Conservation (phyloP, 2,797 vertebrate genomes). For the Girardinus metallicus region DNA sequence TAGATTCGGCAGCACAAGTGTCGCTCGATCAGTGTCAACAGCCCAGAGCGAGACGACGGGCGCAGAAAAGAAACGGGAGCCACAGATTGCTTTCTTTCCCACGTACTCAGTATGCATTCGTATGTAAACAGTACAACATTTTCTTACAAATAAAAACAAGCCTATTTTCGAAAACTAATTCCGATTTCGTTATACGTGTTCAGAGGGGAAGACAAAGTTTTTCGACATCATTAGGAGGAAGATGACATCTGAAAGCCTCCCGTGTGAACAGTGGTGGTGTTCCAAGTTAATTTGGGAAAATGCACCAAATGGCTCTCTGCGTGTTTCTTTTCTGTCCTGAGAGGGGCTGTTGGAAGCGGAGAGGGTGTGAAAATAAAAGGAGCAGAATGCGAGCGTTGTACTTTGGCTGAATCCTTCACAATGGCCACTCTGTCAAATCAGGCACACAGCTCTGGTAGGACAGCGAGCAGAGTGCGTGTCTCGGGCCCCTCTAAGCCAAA, state of each 20-base stretch:
- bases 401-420: slow-evolving; percentile 64
- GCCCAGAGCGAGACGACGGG: slow-evolving; percentile 21
- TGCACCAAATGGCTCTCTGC: slow-evolving; percentile 14
- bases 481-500: slow-evolving; percentile 63
- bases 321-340: slow-evolving; percentile 25
- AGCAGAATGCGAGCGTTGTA: slow-evolving; percentile 54
- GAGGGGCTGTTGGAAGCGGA: slow-evolving; percentile 32
- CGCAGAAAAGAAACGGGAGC: neutral
- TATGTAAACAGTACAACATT: neutral
- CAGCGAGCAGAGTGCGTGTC: slow-evolving; percentile 63
- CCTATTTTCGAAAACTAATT: neutral
- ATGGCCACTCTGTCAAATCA: slow-evolving; percentile 63
- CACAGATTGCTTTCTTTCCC: slow-evolving; percentile 1
- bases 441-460: slow-evolving; percentile 56
- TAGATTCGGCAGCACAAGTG: slow-evolving; percentile 52
- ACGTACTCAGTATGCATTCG: neutral
- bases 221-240: neutral
- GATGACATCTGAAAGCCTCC: neutral
- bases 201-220: neutral
- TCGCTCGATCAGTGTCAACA: slow-evolving; percentile 55
- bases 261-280: slow-evolving; percentile 9
- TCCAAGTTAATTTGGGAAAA: slow-evolving; percentile 31
- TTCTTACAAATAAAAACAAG: neutral
- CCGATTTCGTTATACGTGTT: neutral
- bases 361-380: slow-evolving; percentile 26